Evolutionary conservation across 2,888 invertebrate genomes (phyloP).

Genomic region (Spicauda simplicius): DNA sequence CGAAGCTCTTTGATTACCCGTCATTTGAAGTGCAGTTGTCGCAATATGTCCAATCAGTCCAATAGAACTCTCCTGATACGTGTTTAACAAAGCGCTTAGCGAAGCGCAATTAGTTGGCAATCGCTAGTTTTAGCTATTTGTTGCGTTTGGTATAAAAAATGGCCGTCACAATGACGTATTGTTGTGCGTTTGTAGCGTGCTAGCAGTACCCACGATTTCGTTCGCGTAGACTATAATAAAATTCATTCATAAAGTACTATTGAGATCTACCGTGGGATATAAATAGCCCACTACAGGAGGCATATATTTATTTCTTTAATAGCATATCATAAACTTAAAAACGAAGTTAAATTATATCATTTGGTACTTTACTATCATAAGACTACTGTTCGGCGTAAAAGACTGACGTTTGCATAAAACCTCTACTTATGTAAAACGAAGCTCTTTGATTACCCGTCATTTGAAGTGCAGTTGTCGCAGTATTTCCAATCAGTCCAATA

Average conservation of each 20-base stretch:
- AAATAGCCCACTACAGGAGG: no score
- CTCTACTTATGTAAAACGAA: neutral
- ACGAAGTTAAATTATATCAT: no score
- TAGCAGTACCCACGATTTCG: no score
- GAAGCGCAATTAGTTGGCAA: slow-evolving; percentile 41
- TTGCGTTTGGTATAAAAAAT: neutral
- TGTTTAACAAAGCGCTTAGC: slow-evolving; percentile 47
- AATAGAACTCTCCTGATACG: slow-evolving; percentile 32
- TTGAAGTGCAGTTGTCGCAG: neutral
- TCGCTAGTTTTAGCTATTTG: slow-evolving; percentile 1
- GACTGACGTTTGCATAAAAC: no score
- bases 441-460: neutral
- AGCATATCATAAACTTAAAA: no score
- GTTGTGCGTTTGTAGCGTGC: neutral
- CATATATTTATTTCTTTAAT: no score
- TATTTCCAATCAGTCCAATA: slow-evolving; percentile 15
- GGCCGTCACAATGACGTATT: neutral
- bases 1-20: neutral
- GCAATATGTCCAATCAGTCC: slow-evolving; percentile 11
- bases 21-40: neutral
- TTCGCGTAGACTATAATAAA: no score
- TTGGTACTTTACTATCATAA: no score
- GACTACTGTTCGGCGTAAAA: no score
- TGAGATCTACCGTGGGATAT: no score
- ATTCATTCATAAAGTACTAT: no score